A percentile compares a stretch with the other conserved stretches of the same genome.
Conservation (phyloP, 2,888 invertebrate genomes). For the Synergus itoensis region DNA sequence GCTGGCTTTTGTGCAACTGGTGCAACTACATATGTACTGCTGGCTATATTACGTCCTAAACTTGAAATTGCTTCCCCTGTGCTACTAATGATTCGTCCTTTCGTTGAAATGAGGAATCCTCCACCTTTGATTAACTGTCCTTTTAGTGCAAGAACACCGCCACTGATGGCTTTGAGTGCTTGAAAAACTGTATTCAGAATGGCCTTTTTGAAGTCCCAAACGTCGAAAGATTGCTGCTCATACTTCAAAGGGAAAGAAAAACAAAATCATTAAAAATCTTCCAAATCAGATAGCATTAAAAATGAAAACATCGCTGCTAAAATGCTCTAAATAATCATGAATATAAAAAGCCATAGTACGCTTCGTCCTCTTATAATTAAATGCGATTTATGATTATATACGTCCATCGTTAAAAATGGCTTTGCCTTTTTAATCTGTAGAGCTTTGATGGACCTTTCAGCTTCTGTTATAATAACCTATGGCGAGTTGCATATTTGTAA, state of each 20-base stretch:
- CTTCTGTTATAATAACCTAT: slow-evolving; percentile 6
- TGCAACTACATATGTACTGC: slow-evolving; percentile 83
- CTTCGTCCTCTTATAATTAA: background rate
- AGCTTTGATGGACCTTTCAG: background rate
- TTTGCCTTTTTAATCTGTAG: background rate
- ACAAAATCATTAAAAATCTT: background rate
- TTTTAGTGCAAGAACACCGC: slow-evolving; percentile 92
- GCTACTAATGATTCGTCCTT: slow-evolving; percentile 84
- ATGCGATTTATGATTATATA: background rate
- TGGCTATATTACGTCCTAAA: slow-evolving; percentile 88
- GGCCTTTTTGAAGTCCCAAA: slow-evolving; percentile 89
- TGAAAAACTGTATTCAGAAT: slow-evolving; percentile 90
- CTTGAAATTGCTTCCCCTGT: slow-evolving; percentile 90
- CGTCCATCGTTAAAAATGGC: background rate
- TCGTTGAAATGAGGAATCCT: slow-evolving; percentile 83
- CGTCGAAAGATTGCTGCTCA: slow-evolving; percentile 79
- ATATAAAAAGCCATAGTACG: background rate
- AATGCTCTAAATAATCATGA: no score
- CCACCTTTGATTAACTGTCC: slow-evolving; percentile 93
- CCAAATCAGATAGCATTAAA: no score
- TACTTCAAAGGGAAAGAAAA: slow-evolving; percentile 46
- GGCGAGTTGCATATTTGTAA: slow-evolving; percentile 14
- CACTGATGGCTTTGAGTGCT: slow-evolving; percentile 93
- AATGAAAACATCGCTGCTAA: no score
- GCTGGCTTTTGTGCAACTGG: slow-evolving; percentile 67